These are phyloP conservation scores for Athripsodes cinereus DNA, from an alignment of 2,888 invertebrate species.

Conservation along the genomic window DNA sequence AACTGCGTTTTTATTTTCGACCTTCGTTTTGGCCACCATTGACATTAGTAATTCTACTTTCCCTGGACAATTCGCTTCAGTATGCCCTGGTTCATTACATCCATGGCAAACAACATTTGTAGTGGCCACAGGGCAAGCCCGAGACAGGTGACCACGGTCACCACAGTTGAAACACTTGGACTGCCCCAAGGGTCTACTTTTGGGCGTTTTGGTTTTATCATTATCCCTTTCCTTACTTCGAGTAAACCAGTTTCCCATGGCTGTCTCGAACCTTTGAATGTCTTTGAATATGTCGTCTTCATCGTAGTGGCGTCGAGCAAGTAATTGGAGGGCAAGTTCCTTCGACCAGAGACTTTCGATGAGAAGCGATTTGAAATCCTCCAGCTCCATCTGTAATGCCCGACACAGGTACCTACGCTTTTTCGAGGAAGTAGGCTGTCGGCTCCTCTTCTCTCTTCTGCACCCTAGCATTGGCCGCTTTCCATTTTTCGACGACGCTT, in stretches of 20 bases:
- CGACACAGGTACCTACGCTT: background rate
- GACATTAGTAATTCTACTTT: background rate
- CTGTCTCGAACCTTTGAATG: no score
- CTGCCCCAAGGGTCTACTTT: no score
- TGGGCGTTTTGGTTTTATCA: no score
- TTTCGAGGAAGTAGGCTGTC: background rate
- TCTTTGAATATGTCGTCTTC: background rate
- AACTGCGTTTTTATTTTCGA: no score
- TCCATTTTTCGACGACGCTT: background rate
- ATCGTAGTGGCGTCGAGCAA: background rate
- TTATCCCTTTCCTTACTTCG: no score
- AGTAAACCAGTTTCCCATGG: no score
- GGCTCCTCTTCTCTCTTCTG: background rate
- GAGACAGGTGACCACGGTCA: no score
- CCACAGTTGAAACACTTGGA: no score
- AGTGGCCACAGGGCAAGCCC: no score
- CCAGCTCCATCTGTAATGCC: background rate
- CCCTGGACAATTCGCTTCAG: background rate
- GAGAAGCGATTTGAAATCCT: background rate
- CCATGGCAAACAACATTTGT: background rate
- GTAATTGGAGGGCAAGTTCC: background rate
- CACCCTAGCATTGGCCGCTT: no score
- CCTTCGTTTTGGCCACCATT: no score
- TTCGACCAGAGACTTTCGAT: no score
- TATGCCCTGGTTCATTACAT: background rate